Conservation (phyloP, 1,140 invertebrate genomes). For the Condylostylus longicornis region DNA sequence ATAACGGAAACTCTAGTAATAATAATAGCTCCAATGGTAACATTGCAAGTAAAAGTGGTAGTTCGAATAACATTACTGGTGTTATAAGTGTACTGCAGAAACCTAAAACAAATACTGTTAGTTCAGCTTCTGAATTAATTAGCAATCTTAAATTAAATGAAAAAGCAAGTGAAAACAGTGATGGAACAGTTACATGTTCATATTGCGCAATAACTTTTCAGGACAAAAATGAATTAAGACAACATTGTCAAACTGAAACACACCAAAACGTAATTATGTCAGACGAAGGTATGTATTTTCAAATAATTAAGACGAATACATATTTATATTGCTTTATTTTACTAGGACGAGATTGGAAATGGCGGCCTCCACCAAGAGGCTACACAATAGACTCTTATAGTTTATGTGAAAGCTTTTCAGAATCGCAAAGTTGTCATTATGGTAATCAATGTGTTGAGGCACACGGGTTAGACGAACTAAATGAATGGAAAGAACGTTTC, state of each 20-base stretch:
- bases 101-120: not conserved
- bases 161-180: conserved; percentile 9
- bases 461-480: conserved; percentile 53
- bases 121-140: not conserved
- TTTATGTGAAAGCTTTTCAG: conserved; percentile 41
- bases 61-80: conserved; percentile 1
- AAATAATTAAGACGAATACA: not conserved
- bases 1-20: conserved; percentile 4
- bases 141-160: not conserved
- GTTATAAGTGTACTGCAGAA: not conserved
- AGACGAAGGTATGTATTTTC: conserved; percentile 39
- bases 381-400: conserved; percentile 39
- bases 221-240: conserved; percentile 40
- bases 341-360: conserved; percentile 47
- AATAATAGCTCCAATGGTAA: conserved; percentile 12
- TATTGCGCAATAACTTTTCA: conserved; percentile 48
- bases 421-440: conserved; percentile 43
- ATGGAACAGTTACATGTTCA: conserved; percentile 24
- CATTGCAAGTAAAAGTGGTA: conserved; percentile 4
- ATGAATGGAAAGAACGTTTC: conserved; percentile 60
- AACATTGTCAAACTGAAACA: conserved; percentile 47
- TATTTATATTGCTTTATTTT: conserved; percentile 7
- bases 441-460: conserved; percentile 60
- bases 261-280: conserved; percentile 56
- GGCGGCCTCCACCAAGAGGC: conserved; percentile 49